phyloP scores from a whole-genome alignment of 2,113 vertebrate species.

The Atherinomorus stipes region DNA sequence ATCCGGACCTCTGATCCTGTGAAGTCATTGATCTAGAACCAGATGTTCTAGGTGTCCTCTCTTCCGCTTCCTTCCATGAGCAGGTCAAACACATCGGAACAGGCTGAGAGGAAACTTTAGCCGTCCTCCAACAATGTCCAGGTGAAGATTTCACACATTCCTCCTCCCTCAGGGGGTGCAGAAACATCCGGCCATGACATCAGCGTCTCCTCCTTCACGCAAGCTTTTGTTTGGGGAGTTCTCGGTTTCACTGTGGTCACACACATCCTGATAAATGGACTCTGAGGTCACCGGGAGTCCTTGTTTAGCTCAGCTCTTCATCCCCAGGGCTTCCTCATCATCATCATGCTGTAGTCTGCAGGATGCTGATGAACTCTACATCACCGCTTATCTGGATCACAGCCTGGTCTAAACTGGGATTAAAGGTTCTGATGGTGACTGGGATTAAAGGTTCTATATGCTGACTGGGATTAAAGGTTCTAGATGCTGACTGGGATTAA shows the following conservation, averaged over 20 bases:
- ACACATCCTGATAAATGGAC: background rate
- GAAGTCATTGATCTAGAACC: too few species aligned
- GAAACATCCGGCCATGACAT: constrained; percentile 1
- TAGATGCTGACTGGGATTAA: too few species aligned
- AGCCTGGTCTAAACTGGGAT: too few species aligned
- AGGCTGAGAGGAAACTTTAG: background rate
- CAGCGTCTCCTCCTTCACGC: background rate
- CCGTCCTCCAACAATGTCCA: background rate
- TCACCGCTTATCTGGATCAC: too few species aligned
- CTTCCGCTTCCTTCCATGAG: background rate
- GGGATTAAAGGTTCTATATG: too few species aligned
- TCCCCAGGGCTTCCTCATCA: background rate
- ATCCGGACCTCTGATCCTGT: too few species aligned
- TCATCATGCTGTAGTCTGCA: too few species aligned
- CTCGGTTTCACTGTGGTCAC: background rate
- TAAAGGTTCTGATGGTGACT: too few species aligned
- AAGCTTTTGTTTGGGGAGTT: background rate
- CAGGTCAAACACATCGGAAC: background rate
- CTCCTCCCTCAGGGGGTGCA: background rate
- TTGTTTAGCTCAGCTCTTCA: background rate
- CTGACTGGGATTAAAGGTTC: too few species aligned
- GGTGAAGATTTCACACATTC: background rate
- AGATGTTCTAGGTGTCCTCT: too few species aligned
- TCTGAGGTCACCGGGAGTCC: background rate
- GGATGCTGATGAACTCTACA: too few species aligned